Conservation (phyloP, 2,113 vertebrate species). For the Silurus meridionalis region DNA sequence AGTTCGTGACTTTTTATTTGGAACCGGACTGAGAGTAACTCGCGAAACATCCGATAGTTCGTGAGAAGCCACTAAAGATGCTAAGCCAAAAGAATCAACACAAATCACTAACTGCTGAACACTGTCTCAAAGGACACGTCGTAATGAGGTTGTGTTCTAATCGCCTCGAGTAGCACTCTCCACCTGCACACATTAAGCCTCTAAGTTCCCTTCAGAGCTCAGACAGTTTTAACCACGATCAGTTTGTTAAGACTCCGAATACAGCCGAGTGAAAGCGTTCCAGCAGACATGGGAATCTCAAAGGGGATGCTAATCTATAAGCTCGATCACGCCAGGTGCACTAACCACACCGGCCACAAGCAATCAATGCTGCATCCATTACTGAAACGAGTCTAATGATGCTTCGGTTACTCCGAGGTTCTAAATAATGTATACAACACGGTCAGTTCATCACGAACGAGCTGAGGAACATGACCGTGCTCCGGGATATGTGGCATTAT, state of each 20-base stretch:
- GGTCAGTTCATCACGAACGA: background rate
- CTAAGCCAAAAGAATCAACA: background rate
- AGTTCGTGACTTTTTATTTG: no score
- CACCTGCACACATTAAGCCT: conserved; percentile 14
- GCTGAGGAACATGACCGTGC: background rate
- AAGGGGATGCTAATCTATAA: conserved; percentile 29
- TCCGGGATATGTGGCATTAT: background rate
- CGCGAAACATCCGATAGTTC: no score
- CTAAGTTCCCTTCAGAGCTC: conserved; percentile 21
- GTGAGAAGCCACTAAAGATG: background rate
- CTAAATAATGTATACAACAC: conserved; percentile 53
- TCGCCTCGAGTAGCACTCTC: conserved; percentile 12
- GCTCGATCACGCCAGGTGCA: conserved; percentile 6
- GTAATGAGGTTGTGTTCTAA: conserved; percentile 5
- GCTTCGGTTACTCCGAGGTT: conserved; percentile 43
- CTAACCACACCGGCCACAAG: conserved; percentile 4
- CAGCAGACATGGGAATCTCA: background rate
- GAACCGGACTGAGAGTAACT: no score
- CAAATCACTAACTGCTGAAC: background rate
- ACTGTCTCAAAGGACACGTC: background rate
- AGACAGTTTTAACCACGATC: conserved; percentile 3
- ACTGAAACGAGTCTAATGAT: conserved; percentile 55
- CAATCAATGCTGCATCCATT: conserved; percentile 45
- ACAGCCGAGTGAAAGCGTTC: background rate
- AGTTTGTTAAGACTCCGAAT: conserved; percentile 8